These are phyloP conservation scores for Timema podura DNA, from an alignment of 2,888 invertebrate genomes.

Conservation along the genomic window DNA sequence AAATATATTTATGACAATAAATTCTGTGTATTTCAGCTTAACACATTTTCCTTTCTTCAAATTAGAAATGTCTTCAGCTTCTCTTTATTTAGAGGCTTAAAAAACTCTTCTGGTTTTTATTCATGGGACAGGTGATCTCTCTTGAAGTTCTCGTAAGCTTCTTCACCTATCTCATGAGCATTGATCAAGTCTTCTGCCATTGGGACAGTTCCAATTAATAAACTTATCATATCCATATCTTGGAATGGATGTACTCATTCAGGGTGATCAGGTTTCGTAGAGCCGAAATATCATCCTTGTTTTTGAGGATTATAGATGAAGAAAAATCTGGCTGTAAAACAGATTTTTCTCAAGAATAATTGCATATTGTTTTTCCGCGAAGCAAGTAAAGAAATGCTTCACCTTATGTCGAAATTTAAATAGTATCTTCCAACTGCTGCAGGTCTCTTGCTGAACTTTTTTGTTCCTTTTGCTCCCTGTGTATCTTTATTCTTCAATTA, in stretches of 20 bases:
- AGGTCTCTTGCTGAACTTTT: background rate
- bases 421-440: background rate
- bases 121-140: background rate
- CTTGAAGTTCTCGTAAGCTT: background rate
- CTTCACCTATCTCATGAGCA: background rate
- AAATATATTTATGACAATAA: background rate
- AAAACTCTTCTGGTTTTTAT: background rate
- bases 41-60: background rate
- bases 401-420: background rate
- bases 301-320: background rate
- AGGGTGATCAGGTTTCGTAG: background rate
- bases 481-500: background rate
- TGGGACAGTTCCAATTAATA: constrained; percentile 1
- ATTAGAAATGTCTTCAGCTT: background rate
- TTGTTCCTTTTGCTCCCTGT: constrained; percentile 3
- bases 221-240: background rate
- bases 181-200: background rate
- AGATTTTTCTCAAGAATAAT: background rate
- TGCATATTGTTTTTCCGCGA: constrained; percentile 1
- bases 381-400: constrained; percentile 2
- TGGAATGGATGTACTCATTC: background rate
- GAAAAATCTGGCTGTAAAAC: constrained; percentile 2
- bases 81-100: background rate
- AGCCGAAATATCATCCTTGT: background rate
- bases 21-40: background rate